A percentile compares a stretch with the other conserved stretches of the same genome.
These are phyloP conservation scores for Xerus inauris DNA, from an alignment of 2,113 vertebrate genomes.

Conservation along the genomic window DNA sequence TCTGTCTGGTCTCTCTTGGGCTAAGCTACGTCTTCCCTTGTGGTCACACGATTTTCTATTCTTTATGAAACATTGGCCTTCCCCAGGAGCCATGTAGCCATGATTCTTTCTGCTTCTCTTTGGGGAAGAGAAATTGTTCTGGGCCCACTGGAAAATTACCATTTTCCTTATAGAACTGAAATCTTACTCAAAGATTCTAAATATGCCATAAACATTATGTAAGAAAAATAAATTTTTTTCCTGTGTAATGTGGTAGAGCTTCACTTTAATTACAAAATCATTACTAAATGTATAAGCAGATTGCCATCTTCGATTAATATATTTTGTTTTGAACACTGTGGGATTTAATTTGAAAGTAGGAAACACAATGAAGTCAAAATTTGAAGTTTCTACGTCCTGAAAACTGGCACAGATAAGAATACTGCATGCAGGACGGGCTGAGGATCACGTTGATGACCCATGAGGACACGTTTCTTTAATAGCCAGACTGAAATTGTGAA, in stretches of 20 bases:
- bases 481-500: not conserved
- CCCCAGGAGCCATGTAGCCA: not conserved
- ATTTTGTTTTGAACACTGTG: not conserved
- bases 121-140: not conserved
- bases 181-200: not conserved
- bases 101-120: not conserved
- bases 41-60: rapidly evolving
- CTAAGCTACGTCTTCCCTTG: rapidly evolving
- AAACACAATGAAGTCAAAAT: not conserved
- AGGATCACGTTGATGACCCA: not conserved
- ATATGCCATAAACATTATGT: not conserved
- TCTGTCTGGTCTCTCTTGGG: not conserved
- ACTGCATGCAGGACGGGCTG: not conserved
- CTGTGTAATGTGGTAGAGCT: not conserved
- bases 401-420: not conserved
- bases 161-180: not conserved
- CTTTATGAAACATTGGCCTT: not conserved
- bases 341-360: not conserved
- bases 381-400: not conserved
- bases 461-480: not conserved
- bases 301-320: not conserved
- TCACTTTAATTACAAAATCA: not conserved
- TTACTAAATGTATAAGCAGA: not conserved
- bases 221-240: not conserved
- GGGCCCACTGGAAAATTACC: not conserved